Evolutionary conservation across 1,140 invertebrate species (phyloP), one percentile per base, ranked within the genome.

Genomic region (Eufriesea mexicana): DNA sequence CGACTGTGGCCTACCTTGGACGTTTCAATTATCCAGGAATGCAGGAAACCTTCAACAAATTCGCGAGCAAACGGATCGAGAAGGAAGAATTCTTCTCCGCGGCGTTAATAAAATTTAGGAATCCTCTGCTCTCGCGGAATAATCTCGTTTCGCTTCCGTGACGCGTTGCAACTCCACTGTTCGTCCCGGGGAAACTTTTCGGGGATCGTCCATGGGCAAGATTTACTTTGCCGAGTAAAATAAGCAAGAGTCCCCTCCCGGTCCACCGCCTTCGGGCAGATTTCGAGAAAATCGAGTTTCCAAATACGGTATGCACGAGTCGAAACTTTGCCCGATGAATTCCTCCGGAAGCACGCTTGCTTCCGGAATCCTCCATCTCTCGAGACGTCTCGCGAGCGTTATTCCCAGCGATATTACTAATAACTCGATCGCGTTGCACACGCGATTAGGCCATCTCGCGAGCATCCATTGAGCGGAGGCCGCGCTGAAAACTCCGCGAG

Each of bases 21-120:
- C 76, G 64, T 59, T 79, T 57, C 66, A 28, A 55, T 74, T 64
- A 47, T 64, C 23, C 20, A 12, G 18, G 0, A 20, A 61, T 28
- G 28, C 7, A 16, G 10, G 47, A 54, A 57, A 23, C 5, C 9
- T 51, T 55, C 18, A 20, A 59, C 67, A 12, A 80, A 80, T 68
- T 78, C 18, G 42, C n/a, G 25, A 28, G 20, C 20, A 9, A 35
- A 20, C 68, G 18, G 7, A 12, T 20, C 8, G 12, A 12, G 42
- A 55, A 25, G 4, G n/a, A 64, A 7, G 28, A 76, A 76, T 49
- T 28, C 23, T 14, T 16, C n/a, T 18, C 23, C 45, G 76, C 51
- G 23, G 4, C 54, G 66, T 79, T 61, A n/a, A 79, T 59, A 59
- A 59, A 71, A 35, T 76, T 66, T 35, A 12, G 49, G 4, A 9